A percentile compares a stretch with the other conserved stretches of the same genome.
phyloP scores from a whole-genome alignment of 2,797 vertebrate species.

The Sphenodon punctatus region DNA sequence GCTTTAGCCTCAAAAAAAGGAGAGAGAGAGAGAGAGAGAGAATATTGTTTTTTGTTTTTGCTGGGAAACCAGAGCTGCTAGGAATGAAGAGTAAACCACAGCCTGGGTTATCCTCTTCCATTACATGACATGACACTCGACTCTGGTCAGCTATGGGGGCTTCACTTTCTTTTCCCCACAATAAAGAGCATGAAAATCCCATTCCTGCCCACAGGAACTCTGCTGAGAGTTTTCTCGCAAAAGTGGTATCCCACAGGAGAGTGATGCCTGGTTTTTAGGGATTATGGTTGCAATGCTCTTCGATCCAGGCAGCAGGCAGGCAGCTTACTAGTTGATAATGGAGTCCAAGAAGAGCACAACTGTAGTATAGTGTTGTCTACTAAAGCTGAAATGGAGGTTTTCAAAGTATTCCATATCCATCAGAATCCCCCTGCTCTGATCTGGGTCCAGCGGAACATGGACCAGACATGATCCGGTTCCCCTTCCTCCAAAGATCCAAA shows the following conservation, averaged over 20 bases:
- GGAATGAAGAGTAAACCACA: constrained; percentile 44
- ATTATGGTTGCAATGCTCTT: background rate
- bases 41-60: constrained; percentile 59
- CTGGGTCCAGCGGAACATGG: no score
- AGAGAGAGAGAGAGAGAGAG: background rate
- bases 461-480: no score
- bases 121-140: background rate
- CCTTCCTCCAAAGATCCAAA: no score
- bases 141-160: background rate
- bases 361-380: background rate
- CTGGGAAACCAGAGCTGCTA: constrained; percentile 44
- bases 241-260: accelerated
- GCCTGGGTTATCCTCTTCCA: constrained; percentile 37
- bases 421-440: no score
- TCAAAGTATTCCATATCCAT: no score
- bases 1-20: constrained; percentile 5
- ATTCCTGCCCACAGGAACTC: background rate
- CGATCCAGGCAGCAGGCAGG: accelerated
- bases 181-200: background rate
- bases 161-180: background rate
- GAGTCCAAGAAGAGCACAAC: background rate
- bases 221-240: accelerated
- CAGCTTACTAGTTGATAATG: background rate
- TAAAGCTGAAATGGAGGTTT: no score
- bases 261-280: background rate